Conservation (phyloP, 1,140 invertebrate genomes). For the Piezodorus guildinii region DNA sequence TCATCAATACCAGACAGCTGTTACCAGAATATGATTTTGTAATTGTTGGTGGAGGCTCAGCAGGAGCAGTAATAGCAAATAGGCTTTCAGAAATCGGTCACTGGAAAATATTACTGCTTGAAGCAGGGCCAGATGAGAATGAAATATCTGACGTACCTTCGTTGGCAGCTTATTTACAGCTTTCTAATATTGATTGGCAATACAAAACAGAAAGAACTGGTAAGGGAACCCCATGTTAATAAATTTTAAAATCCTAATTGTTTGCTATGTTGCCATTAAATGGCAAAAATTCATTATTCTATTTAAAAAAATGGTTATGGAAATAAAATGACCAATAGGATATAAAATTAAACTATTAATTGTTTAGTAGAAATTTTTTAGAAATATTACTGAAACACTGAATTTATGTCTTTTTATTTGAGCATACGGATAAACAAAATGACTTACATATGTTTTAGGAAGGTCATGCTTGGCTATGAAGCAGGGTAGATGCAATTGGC, state of each 20-base stretch:
- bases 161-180: conserved; percentile 72
- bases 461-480: conserved; percentile 30
- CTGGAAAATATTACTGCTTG: conserved; percentile 75
- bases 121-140: conserved; percentile 86
- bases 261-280: too few species aligned
- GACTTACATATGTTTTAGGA: conserved; percentile 23
- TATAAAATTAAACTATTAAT: too few species aligned
- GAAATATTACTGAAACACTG: too few species aligned
- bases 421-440: too few species aligned
- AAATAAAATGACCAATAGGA: too few species aligned
- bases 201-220: conserved; percentile 83
- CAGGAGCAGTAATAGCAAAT: conserved; percentile 84
- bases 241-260: too few species aligned
- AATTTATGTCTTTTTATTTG: too few species aligned
- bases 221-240: background rate
- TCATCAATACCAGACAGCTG: conserved; percentile 43
- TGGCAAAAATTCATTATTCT: too few species aligned
- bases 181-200: conserved; percentile 80
- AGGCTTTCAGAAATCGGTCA: conserved; percentile 64
- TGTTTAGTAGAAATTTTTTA: too few species aligned
- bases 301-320: too few species aligned
- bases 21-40: conserved; percentile 70
- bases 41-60: conserved; percentile 81
- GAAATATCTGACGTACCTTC: conserved; percentile 82
- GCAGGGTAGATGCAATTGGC: conserved; percentile 71